Evolutionary conservation across 2,113 vertebrate species (phyloP), one percentile per base, ranked within the genome.

Genomic region (Diphyllodes magnificus): DNA sequence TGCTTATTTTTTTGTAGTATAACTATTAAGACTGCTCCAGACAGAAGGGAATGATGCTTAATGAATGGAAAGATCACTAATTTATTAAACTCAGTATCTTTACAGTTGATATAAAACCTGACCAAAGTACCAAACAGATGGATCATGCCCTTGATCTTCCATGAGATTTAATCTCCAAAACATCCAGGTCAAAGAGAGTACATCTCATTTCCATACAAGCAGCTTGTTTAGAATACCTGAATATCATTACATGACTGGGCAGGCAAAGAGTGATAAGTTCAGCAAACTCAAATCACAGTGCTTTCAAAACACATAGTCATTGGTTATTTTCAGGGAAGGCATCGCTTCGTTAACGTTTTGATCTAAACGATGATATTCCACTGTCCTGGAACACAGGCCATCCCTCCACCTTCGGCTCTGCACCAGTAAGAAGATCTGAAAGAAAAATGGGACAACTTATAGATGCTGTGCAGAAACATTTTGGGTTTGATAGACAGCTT

Each of bases 291-390:
- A 80, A 85, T 94, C 95, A 96, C 94, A 96, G 94, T 94, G 93
- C 86, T 95, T 97, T 99, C 97, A 99, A 94, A 99, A 99, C 33
- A 99, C 97, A 47, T 99, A 99, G 97, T 99, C 99, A 33, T 98
- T 98, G 70, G 99, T 99, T 96, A 99, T 99, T 95, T 99, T 99
- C 82, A 99, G 98, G 76, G 99, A 99, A 79, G 99, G 99, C 99
- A 99, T 99, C 8, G 99, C 99, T 76, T 99, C 99, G 3, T 98
- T 98, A 69, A 99, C 98, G 31, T 99, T 99, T 86, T 99, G 99
- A 97, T 99, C 99, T 59, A 99, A 97, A 14, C 99, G 98, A 92
- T 98, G 99, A 86, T 99, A 99, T 73, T 99, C 98, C 73, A 99
- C 98, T 6, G 97, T 98, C 80, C 98, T 98, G 6, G 99, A 99